phyloP scores from a whole-genome alignment of 2,113 vertebrate genomes.

The Osmerus mordax region DNA sequence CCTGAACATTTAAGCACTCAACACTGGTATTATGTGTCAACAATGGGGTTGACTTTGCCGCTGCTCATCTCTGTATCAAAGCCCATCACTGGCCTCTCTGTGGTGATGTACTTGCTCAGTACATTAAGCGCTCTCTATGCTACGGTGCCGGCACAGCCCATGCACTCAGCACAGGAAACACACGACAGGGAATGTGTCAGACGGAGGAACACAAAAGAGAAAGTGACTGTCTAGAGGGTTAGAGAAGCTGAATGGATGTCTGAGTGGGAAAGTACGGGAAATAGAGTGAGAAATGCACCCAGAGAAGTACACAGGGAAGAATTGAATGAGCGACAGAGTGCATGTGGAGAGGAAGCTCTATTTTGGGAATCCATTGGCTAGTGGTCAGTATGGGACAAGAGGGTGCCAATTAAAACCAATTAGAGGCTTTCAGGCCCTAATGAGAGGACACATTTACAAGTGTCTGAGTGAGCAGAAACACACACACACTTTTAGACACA shows the following conservation, averaged over 20 bases:
- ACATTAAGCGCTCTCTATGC: constrained; percentile 13
- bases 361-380: constrained; percentile 56
- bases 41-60: not conserved
- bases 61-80: constrained; percentile 1
- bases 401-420: constrained; percentile 64
- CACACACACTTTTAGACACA: constrained; percentile 5
- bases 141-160: constrained; percentile 5
- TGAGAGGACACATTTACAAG: constrained; percentile 58
- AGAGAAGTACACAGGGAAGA: not conserved
- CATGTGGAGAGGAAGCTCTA: constrained; percentile 2
- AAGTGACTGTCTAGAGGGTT: constrained; percentile 17
- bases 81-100: not conserved
- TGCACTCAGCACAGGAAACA: not conserved
- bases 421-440: constrained; percentile 61
- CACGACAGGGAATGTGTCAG: not conserved
- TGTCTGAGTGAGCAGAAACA: constrained; percentile 38
- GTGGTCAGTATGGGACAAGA: constrained; percentile 33
- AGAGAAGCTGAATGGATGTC: constrained; percentile 24
- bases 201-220: constrained; percentile 8
- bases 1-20: not conserved
- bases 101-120: not conserved
- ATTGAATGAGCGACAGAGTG: not conserved
- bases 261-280: constrained; percentile 27
- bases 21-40: constrained; percentile 1
- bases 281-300: constrained; percentile 3